Conservation (phyloP, 2,113 vertebrate genomes). For the Mirounga angustirostris region DNA sequence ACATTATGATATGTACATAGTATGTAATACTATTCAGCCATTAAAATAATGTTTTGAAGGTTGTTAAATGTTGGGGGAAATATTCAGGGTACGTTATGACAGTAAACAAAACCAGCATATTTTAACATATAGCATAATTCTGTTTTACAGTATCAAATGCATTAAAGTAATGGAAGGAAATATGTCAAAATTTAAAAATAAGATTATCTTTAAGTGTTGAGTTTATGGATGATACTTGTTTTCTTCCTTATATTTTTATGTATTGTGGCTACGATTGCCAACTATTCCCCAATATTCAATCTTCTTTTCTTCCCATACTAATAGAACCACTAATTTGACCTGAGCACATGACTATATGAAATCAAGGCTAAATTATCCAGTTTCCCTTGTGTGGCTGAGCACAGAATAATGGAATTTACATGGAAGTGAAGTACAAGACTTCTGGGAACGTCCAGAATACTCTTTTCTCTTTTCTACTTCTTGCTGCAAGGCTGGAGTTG, state of each 20-base stretch:
- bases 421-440: not conserved
- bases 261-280: not conserved
- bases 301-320: not conserved
- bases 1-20: not conserved
- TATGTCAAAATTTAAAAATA: not conserved
- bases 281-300: not conserved
- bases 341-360: not conserved
- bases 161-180: constrained; percentile 23
- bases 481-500: not conserved
- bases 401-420: not conserved
- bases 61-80: not conserved
- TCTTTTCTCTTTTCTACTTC: not conserved
- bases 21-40: not conserved
- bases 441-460: not conserved
- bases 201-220: not conserved
- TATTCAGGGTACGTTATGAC: not conserved
- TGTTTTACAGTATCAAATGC: not conserved
- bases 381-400: not conserved
- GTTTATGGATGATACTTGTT: not conserved
- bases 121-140: not conserved
- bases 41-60: constrained; percentile 24
- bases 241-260: constrained; percentile 32
- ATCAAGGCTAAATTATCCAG: not conserved
- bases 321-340: not conserved
- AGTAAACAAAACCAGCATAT: not conserved